phyloP scores from a whole-genome alignment of 2,888 invertebrate genomes.

The Caenorhabditis sp. region DNA sequence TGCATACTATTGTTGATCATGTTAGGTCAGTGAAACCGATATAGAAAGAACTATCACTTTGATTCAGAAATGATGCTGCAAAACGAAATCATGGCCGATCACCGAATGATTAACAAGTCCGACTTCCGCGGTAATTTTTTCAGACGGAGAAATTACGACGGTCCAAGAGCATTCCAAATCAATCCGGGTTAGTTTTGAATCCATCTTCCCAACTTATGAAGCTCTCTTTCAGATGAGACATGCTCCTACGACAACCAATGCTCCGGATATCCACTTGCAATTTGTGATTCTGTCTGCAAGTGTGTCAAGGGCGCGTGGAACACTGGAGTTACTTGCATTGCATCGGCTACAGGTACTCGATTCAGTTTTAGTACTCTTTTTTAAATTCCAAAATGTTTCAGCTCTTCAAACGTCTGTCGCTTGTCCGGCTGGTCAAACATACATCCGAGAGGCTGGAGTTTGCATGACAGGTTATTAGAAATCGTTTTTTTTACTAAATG shows the following conservation, averaged over 20 bases:
- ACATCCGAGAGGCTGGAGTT: slow-evolving; percentile 78
- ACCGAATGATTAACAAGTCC: slow-evolving; percentile 38
- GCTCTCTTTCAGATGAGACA: slow-evolving; percentile 55
- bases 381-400: slow-evolving; percentile 29
- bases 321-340: slow-evolving; percentile 77
- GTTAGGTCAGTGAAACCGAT: too few relatives aligned
- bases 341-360: slow-evolving; percentile 57
- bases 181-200: slow-evolving; percentile 26
- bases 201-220: background rate
- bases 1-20: background rate
- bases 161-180: slow-evolving; percentile 39
- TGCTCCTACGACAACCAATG: slow-evolving; percentile 77
- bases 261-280: slow-evolving; percentile 78
- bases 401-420: slow-evolving; percentile 61
- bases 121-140: slow-evolving; percentile 50
- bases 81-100: slow-evolving; percentile 58
- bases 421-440: slow-evolving; percentile 76
- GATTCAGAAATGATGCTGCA: slow-evolving; percentile 51
- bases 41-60: background rate
- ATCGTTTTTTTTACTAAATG: background rate
- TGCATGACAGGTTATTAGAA: slow-evolving; percentile 78
- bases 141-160: slow-evolving; percentile 43
- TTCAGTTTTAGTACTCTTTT: background rate
- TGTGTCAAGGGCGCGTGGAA: slow-evolving; percentile 77
- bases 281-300: slow-evolving; percentile 77